Conservation (phyloP, 2,113 vertebrate species). For the Pelodiscus sinensis region DNA sequence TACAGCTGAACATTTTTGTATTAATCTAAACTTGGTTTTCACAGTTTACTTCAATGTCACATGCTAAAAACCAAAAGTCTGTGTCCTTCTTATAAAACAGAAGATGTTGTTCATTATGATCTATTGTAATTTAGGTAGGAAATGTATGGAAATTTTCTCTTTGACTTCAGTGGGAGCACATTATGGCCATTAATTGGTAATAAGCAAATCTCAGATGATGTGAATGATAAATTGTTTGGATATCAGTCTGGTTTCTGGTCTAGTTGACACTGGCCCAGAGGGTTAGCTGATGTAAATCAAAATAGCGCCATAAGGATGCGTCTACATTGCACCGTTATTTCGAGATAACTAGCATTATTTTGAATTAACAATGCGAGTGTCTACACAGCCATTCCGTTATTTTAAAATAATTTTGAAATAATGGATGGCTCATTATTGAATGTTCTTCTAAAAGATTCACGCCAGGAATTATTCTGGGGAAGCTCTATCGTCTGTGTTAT, state of each 20-base stretch:
- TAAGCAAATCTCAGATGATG: conserved; percentile 28
- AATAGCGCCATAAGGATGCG: not conserved
- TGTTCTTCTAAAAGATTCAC: not conserved
- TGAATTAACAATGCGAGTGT: too few species aligned
- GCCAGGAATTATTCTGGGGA: not conserved
- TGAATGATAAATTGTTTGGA: conserved; percentile 17
- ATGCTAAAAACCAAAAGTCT: not conserved
- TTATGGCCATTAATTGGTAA: not conserved
- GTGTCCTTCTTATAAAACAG: not conserved
- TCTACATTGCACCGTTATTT: too few species aligned
- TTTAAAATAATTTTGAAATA: too few species aligned
- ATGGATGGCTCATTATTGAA: not conserved
- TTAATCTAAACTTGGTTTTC: conserved; percentile 9
- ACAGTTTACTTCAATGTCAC: not conserved
- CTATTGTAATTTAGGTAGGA: not conserved
- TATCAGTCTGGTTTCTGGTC: not conserved
- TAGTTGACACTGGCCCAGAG: not conserved
- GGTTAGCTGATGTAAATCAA: not conserved
- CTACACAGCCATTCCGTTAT: too few species aligned
- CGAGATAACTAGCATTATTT: too few species aligned
- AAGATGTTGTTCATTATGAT: too few species aligned
- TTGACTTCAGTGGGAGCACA: not conserved
- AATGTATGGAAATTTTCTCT: not conserved
- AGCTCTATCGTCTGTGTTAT: not conserved
- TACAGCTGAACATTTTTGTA: not conserved